Percentiles rank a stretch among this genome's conserved stretches.
phyloP scores from a whole-genome alignment of 2,113 vertebrate species.

The Sporophila hypoxantha region DNA sequence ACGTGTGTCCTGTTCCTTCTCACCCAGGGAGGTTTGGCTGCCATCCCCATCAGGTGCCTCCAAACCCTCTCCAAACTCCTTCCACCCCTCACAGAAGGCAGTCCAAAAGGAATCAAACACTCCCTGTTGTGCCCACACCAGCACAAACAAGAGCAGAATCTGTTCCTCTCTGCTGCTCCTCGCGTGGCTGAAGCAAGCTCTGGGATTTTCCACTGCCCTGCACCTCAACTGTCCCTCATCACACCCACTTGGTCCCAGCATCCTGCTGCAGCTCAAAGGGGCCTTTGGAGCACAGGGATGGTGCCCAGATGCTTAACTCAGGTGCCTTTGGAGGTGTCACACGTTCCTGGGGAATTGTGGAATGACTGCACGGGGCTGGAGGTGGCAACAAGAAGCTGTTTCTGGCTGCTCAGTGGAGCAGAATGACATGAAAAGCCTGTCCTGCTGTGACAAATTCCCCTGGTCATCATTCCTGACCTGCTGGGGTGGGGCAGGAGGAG shows the following conservation, averaged over 20 bases:
- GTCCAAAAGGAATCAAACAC: fast-evolving
- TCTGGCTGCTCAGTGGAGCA: constrained; percentile 2
- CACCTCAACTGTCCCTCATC: background rate
- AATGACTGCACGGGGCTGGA: fast-evolving
- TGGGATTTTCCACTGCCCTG: background rate
- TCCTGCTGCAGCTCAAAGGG: background rate
- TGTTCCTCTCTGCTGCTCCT: background rate
- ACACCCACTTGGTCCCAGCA: fast-evolving
- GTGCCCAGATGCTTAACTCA: background rate
- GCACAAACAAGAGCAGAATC: background rate
- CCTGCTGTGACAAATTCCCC: background rate
- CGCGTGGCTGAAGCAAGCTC: background rate
- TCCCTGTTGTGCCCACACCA: background rate
- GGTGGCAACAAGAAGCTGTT: background rate
- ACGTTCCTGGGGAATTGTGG: background rate
- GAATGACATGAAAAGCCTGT: constrained; percentile 10
- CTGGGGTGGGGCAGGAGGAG: constrained; percentile 22
- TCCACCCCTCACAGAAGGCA: fast-evolving
- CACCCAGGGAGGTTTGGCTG: background rate
- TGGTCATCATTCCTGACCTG: background rate
- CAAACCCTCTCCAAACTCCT: background rate
- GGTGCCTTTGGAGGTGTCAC: background rate
- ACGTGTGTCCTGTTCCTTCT: fast-evolving
- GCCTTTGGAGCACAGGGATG: background rate
- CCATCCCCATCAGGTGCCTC: background rate